phyloP scores from a whole-genome alignment of 1,140 invertebrate species.

The Ylistrum balloti region DNA sequence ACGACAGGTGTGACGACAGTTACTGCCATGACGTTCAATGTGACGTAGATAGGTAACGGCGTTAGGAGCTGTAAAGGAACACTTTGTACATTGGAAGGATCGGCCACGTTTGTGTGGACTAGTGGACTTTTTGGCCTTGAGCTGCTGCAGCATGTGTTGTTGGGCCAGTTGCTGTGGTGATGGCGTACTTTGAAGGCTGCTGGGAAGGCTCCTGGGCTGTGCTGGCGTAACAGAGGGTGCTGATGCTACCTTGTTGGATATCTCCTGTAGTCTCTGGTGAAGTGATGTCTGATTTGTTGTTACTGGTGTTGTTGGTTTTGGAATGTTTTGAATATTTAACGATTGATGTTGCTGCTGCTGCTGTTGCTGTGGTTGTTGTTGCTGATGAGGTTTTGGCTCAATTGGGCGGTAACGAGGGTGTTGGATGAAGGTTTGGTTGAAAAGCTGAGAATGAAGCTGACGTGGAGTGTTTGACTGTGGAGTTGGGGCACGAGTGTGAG shows the following conservation, averaged over 20 bases:
- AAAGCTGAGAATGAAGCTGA: slow-evolving; percentile 56
- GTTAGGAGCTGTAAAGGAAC: slow-evolving; percentile 77
- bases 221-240: not conserved
- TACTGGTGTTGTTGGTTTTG: not conserved
- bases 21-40: slow-evolving; percentile 77
- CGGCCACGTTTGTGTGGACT: slow-evolving; percentile 68
- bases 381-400: slow-evolving; percentile 57
- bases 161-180: slow-evolving; percentile 45
- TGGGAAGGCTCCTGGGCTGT: slow-evolving; percentile 14
- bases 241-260: slow-evolving; percentile 1
- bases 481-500: slow-evolving; percentile 51
- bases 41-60: slow-evolving; percentile 76
- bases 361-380: slow-evolving; percentile 55
- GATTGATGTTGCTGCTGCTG: slow-evolving; percentile 45
- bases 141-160: slow-evolving; percentile 51
- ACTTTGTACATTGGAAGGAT: slow-evolving; percentile 79
- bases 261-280: not conserved
- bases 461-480: slow-evolving; percentile 49
- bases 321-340: slow-evolving; percentile 48
- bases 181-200: not conserved
- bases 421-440: slow-evolving; percentile 45
- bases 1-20: slow-evolving; percentile 73
- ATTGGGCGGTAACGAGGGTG: slow-evolving; percentile 55
- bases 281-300: not conserved
- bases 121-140: slow-evolving; percentile 65